Percentiles rank a stretch among this genome's conserved stretches.
Evolutionary conservation across 1,140 invertebrate genomes (phyloP).

Genomic region (Andricus grossulariae): DNA sequence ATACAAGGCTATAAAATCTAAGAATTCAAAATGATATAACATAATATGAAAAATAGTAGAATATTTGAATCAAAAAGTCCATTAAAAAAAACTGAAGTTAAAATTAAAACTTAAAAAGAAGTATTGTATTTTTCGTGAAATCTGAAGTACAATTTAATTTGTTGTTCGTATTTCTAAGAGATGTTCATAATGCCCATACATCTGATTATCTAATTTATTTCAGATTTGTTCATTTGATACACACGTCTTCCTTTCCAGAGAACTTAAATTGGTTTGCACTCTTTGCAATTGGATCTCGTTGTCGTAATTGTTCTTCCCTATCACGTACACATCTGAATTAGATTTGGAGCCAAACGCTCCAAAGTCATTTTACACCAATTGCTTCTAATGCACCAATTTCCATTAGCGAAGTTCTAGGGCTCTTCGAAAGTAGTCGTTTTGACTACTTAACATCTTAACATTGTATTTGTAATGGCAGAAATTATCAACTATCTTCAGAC

Average conservation of each 20-base stretch:
- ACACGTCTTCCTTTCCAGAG: neutral
- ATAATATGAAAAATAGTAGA: too few species aligned
- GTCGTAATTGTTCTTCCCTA: constrained; percentile 21
- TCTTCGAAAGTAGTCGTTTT: too few species aligned
- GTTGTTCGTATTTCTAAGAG: neutral
- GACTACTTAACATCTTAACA: too few species aligned
- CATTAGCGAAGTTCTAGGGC: too few species aligned
- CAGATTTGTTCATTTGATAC: constrained; percentile 16
- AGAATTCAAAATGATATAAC: too few species aligned
- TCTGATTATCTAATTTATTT: constrained; percentile 19
- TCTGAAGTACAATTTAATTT: neutral
- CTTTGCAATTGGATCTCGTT: constrained; percentile 7
- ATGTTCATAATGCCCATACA: neutral
- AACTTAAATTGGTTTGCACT: constrained; percentile 8
- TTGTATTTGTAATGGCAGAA: too few species aligned
- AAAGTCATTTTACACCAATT: neutral
- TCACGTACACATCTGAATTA: constrained; percentile 18
- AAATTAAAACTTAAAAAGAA: neutral
- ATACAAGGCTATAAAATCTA: too few species aligned
- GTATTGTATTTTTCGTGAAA: neutral
- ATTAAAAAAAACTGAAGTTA: neutral
- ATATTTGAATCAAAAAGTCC: too few species aligned
- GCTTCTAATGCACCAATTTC: neutral
- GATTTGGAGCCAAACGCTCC: neutral
- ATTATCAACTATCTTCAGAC: too few species aligned